Percentiles rank a stretch among this genome's conserved stretches.
These are phyloP conservation scores for Dinoponera quadriceps DNA, from an alignment of 1,140 invertebrate genomes.

Conservation along the genomic window DNA sequence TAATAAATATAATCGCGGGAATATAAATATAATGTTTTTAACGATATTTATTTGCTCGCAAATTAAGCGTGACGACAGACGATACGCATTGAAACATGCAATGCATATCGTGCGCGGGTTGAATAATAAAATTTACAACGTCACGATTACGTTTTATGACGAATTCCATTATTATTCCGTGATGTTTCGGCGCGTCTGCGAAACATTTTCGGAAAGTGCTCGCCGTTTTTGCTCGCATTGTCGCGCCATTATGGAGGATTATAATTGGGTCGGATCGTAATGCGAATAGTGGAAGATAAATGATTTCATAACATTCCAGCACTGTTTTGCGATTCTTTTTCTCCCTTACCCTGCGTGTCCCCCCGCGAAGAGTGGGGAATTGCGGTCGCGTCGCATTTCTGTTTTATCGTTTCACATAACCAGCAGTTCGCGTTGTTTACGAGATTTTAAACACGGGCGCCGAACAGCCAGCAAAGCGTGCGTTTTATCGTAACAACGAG, in stretches of 20 bases:
- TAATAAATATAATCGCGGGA: too few species aligned
- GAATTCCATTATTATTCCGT: background rate
- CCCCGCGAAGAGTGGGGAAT: slow-evolving; percentile 18
- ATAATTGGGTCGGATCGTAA: slow-evolving; percentile 20
- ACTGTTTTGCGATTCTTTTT: slow-evolving; percentile 20
- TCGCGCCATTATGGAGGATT: slow-evolving; percentile 22
- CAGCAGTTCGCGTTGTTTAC: slow-evolving; percentile 50
- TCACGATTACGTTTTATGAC: background rate
- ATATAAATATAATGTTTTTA: too few species aligned
- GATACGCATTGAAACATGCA: too few species aligned
- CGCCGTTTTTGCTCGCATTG: background rate
- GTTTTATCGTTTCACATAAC: slow-evolving; percentile 56
- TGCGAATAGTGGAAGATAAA: slow-evolving; percentile 28
- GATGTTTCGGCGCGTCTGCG: background rate
- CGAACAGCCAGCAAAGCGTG: slow-evolving; percentile 50
- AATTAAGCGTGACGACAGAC: too few species aligned
- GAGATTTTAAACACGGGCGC: slow-evolving; percentile 54
- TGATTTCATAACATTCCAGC: slow-evolving; percentile 41
- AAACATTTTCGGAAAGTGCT: background rate
- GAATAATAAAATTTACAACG: background rate
- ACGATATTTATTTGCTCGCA: too few species aligned
- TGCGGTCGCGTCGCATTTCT: slow-evolving; percentile 52
- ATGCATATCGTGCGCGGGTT: too few species aligned
- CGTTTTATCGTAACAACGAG: slow-evolving; percentile 55
- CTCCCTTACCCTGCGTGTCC: too few species aligned